A percentile compares a stretch with the other conserved stretches of the same genome.
These are phyloP conservation scores for Beris chalybata DNA, from an alignment of 2,888 invertebrate genomes.

Conservation along the genomic window DNA sequence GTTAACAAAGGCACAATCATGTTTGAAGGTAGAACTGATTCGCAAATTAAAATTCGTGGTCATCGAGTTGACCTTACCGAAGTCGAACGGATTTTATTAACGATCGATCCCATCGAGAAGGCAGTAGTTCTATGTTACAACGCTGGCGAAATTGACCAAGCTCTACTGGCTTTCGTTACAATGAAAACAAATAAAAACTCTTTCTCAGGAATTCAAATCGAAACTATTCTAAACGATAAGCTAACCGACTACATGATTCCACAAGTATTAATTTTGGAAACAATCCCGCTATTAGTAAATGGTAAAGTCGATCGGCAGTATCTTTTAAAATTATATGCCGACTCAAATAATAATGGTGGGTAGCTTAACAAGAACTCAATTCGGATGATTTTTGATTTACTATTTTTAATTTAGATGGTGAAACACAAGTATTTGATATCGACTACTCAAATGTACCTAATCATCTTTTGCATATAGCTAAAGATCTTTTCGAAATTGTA, in stretches of 20 bases:
- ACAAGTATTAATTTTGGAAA: conserved; percentile 71
- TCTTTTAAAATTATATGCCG: conserved; percentile 73
- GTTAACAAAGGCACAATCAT: conserved; percentile 69
- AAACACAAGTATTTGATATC: conserved; percentile 47
- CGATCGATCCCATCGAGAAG: conserved; percentile 70
- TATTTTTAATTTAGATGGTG: conserved; percentile 1
- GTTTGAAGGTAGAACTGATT: conserved; percentile 83
- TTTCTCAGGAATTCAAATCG: conserved; percentile 62
- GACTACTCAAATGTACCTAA: conserved; percentile 68
- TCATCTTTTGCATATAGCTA: conserved; percentile 64
- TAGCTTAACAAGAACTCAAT: background rate
- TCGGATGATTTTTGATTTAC: background rate
- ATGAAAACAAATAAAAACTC: conserved; percentile 54
- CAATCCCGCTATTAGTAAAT: conserved; percentile 79
- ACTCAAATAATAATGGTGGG: conserved; percentile 69
- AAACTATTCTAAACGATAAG: conserved; percentile 64
- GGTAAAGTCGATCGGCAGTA: conserved; percentile 85
- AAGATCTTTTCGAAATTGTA: conserved; percentile 73
- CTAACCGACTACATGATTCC: conserved; percentile 81
- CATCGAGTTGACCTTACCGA: conserved; percentile 84
- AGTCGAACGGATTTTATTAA: conserved; percentile 73
- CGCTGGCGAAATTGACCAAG: conserved; percentile 71
- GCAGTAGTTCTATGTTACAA: conserved; percentile 79
- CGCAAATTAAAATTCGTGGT: conserved; percentile 83
- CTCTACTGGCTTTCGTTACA: conserved; percentile 70